Evolutionary conservation across 2,113 vertebrate species (phyloP), one percentile per base, ranked within the genome.

Genomic region (Callaeas wilsoni): DNA sequence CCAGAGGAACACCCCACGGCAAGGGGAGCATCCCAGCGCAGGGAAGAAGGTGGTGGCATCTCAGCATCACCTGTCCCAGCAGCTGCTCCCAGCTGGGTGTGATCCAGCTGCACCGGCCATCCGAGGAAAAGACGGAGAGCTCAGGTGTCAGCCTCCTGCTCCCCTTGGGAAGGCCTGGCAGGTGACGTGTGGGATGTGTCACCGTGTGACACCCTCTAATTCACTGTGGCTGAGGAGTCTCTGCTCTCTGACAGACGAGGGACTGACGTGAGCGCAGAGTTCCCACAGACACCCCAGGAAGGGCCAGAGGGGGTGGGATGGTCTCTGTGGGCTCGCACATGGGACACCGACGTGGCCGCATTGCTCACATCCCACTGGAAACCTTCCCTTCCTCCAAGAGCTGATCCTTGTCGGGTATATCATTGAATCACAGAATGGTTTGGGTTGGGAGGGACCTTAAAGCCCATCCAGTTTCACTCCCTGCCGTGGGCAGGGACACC

Each of bases 281-380:
- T 26, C 44, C 62, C 33, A 33, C 30, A 44, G 42, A 47, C 47
- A 12, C 8, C 41, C n/a, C 60, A 27, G 26, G 9, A 41, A 79
- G 46, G 20, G 37, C n/a, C 41, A 35, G 50, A 29, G 41, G 12
- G 56, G 32, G 16, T 35, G 60, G 85, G 35, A 16, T 30, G 26
- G 64, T 5, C 69, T 29, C 65, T 3, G 3, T 17, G 33, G 39
- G 8, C 55, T 50, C 0, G 0, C 57, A 59, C 33, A 15, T 4
- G 7, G 16, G 65, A 44, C 41, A 62, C 10, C 25, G 73, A 2
- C 1, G 6, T 6, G 44, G 23, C n/a, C 41, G 12, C 35, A 3
- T 4, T 26, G 16, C 7, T 21, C 55, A 65, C 4, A 4, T 29
- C 56, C 47, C 64, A 7, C 29, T 44, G 46, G 46, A 57, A 69